A percentile compares a stretch with the other conserved stretches of the same genome.
Conservation (phyloP, 2,113 vertebrate genomes). For the Corynorhinus townsendii region DNA sequence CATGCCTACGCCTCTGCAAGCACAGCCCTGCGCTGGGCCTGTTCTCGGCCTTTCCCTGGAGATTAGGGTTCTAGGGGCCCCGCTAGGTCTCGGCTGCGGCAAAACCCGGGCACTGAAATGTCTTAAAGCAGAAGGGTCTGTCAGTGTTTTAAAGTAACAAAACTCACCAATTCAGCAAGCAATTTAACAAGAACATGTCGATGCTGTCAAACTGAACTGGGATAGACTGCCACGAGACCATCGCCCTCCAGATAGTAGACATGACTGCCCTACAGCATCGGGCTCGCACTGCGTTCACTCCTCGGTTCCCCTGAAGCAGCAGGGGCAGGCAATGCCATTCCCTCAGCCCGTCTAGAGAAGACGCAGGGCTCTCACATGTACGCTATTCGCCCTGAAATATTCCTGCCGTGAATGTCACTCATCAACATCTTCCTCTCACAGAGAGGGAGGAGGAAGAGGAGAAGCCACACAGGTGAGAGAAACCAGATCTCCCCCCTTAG, state of each 20-base stretch:
- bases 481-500: neutral
- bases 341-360: neutral
- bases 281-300: neutral
- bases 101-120: neutral
- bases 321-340: slow-evolving; percentile 26
- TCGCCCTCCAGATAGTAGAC: neutral
- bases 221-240: slow-evolving; percentile 9
- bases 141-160: neutral
- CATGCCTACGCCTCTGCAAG: too few species aligned
- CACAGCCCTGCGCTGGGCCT: neutral
- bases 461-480: neutral
- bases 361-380: neutral
- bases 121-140: neutral
- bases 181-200: slow-evolving; percentile 38
- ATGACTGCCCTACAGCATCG: neutral
- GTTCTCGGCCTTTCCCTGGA: neutral
- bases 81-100: neutral
- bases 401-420: neutral
- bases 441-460: neutral
- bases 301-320: neutral
- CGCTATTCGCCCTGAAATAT: neutral
- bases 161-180: slow-evolving; percentile 33
- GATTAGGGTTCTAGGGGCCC: neutral
- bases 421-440: neutral
- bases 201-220: slow-evolving; percentile 23